These are phyloP conservation scores for Lordiphosa clarofinis DNA, from an alignment of 1,140 invertebrate species.

Conservation along the genomic window DNA sequence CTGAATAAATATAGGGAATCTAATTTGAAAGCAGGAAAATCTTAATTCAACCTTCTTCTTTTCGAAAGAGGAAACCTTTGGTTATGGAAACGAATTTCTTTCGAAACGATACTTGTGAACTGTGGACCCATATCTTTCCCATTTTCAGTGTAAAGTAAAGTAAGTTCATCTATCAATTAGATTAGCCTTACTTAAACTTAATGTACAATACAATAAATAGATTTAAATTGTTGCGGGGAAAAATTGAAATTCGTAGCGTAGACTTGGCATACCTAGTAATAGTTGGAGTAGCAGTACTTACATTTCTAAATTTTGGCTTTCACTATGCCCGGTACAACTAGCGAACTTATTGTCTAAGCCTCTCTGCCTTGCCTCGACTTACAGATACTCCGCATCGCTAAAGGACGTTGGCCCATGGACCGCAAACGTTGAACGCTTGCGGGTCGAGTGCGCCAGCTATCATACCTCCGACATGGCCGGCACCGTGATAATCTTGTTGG, in stretches of 20 bases:
- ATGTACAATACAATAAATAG: conserved; percentile 24
- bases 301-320: conserved; percentile 29
- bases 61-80: too few relatives aligned
- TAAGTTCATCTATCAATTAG: neutral
- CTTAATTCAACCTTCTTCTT: too few relatives aligned
- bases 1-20: too few relatives aligned
- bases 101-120: too few relatives aligned
- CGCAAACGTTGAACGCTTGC: conserved; percentile 53
- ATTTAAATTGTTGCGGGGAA: neutral
- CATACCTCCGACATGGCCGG: conserved; percentile 79
- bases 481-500: conserved; percentile 57
- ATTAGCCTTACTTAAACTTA: conserved; percentile 23
- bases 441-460: conserved; percentile 65
- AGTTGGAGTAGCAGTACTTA: conserved; percentile 4
- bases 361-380: conserved; percentile 30
- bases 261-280: conserved; percentile 20
- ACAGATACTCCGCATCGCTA: conserved; percentile 63
- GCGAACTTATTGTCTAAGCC: conserved; percentile 70
- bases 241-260: conserved; percentile 57
- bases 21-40: too few relatives aligned
- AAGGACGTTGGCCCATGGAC: conserved; percentile 60
- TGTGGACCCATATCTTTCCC: too few relatives aligned
- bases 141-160: too few relatives aligned
- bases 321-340: conserved; percentile 39
- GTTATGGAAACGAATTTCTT: too few relatives aligned